Base-by-base conservation (phyloP, 2,797 vertebrate genomes). In the Pelochelys cantorii region DNA sequence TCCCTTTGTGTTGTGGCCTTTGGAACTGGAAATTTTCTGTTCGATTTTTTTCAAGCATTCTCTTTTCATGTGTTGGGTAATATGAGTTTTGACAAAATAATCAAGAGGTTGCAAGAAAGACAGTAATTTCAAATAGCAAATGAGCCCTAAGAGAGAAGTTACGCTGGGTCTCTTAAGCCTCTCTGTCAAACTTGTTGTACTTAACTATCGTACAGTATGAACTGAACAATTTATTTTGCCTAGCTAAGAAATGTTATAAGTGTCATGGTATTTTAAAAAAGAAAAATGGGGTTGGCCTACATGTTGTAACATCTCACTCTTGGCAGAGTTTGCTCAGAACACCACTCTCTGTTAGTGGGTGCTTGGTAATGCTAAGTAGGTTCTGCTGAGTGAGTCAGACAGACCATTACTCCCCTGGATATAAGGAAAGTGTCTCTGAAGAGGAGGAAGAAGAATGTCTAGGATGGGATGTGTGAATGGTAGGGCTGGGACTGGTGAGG, bases 101-200 rank as follows among this genome's bases (percentile, higher is more conserved):
- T 80, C 56, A 90, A 81, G 74, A 62, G 84, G 48, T 68, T 48
- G 83, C n/a, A 71, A 83, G 65, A 92, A 86, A 87, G 57, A 54
- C 14, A 90, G 11, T 91, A 92, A 89, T 92, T 92, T 48, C 84
- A 94, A 92, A 57, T 7, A 78, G 65, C 9, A 95, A 96, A 92
- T 80, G 60, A 90, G 56, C 53, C 71, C 29, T 87, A 53, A 59
- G 81, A 94, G 90, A 86, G n/a, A 87, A 85, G 83, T 87, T 71
- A 88, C 91, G 89, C 10, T 57, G 55, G 20, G 3, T 93, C 75
- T 95, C 56, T 71, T 14, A 59, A 25, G 52, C 86, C 87, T 77
- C 79, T 90, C 48, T 87, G 53, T 89, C 62, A 97, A 92, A 89
- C 55, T 31, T 82, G 75, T 18, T 48, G 42, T 55, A 14, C 79